Evolutionary conservation across 2,888 invertebrate genomes (phyloP).

Genomic region (Drosophila anomalata): DNA sequence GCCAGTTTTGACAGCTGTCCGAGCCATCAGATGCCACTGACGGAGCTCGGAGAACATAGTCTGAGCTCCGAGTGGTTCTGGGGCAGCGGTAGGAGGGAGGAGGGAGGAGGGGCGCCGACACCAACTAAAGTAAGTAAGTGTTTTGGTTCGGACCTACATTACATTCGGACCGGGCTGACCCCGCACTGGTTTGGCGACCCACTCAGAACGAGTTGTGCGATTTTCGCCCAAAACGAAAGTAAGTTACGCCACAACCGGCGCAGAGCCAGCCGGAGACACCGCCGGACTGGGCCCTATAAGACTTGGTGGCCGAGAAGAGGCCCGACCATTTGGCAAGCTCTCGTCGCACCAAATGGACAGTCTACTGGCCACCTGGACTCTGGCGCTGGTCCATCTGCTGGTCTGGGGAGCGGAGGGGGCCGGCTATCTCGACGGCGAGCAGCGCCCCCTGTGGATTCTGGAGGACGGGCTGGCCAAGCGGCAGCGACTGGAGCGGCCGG

Average conservation of each 20-base stretch:
- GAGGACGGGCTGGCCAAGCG: slow-evolving; percentile 68
- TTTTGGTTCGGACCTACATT: slow-evolving; percentile 14
- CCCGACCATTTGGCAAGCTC: slow-evolving; percentile 43
- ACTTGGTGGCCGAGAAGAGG: not conserved
- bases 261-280: not conserved
- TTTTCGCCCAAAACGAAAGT: slow-evolving; percentile 65
- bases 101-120: not conserved
- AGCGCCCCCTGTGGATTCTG: slow-evolving; percentile 80
- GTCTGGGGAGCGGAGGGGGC: not conserved
- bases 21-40: slow-evolving; percentile 27
- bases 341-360: slow-evolving; percentile 49
- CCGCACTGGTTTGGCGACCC: slow-evolving; percentile 48
- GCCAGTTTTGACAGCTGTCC: slow-evolving; percentile 75
- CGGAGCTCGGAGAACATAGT: slow-evolving; percentile 3
- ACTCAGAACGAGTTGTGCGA: slow-evolving; percentile 54
- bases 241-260: slow-evolving; percentile 29
- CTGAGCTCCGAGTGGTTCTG: not conserved
- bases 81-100: too few species aligned
- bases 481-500: slow-evolving; percentile 33
- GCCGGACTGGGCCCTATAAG: slow-evolving; percentile 45
- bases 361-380: slow-evolving; percentile 36
- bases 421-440: slow-evolving; percentile 59
- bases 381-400: slow-evolving; percentile 42
- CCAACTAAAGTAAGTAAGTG: slow-evolving; percentile 1
- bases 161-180: slow-evolving; percentile 9